phyloP scores from a whole-genome alignment of 2,888 invertebrate species.

The Iphiclides podalirius region DNA sequence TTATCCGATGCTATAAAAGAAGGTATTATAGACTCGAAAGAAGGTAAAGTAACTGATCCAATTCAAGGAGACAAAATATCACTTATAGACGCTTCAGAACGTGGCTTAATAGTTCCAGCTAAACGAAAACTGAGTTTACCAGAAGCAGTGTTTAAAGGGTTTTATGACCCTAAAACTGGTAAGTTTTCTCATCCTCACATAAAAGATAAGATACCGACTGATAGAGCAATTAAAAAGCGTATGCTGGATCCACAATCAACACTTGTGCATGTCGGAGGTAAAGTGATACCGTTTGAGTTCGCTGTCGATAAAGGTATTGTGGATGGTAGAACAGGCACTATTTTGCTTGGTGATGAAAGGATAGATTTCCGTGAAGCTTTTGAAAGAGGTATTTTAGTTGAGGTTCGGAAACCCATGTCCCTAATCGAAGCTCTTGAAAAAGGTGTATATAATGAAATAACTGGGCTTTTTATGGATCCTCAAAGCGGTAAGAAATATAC shows the following conservation, averaged over 20 bases:
- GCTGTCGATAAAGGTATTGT: conserved; percentile 89
- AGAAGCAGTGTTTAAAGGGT: conserved; percentile 95
- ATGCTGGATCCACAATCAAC: conserved; percentile 92
- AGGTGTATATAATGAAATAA: conserved; percentile 87
- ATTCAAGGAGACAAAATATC: conserved; percentile 86
- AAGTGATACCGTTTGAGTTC: conserved; percentile 89
- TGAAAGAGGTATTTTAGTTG: conserved; percentile 89
- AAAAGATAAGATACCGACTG: conserved; percentile 89
- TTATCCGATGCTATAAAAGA: conserved; percentile 88
- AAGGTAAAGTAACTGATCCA: conserved; percentile 89
- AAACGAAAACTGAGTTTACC: conserved; percentile 91
- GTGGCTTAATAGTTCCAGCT: conserved; percentile 89
- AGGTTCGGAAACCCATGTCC: conserved; percentile 89
- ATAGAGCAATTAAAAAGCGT: conserved; percentile 91
- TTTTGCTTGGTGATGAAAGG: conserved; percentile 81
- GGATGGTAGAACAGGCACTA: conserved; percentile 86
- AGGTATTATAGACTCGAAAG: conserved; percentile 88
- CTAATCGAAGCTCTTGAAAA: conserved; percentile 90
- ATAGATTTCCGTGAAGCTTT: conserved; percentile 92
- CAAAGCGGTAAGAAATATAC: conserved; percentile 88
- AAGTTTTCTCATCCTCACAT: conserved; percentile 89
- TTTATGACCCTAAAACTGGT: conserved; percentile 91
- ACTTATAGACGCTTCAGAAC: conserved; percentile 90
- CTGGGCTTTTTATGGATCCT: conserved; percentile 91
- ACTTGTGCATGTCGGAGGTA: conserved; percentile 90